phyloP scores from a whole-genome alignment of 2,113 vertebrate genomes.

The Mobula birostris region DNA sequence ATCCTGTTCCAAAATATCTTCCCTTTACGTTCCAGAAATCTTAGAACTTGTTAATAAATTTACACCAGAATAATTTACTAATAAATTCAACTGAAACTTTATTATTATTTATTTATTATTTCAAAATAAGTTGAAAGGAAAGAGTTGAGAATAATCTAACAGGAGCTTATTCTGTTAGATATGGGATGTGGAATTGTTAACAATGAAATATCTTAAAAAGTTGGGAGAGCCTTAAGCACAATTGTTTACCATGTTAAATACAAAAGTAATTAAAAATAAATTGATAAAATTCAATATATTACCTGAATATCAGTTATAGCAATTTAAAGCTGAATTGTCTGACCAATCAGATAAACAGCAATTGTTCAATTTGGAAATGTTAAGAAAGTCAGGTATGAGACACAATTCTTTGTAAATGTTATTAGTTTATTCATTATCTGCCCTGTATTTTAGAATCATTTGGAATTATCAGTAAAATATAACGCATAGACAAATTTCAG shows the following conservation, averaged over 20 bases:
- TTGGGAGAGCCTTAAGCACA: background rate
- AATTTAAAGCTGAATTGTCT: background rate
- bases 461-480: background rate
- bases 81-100: background rate
- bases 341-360: background rate
- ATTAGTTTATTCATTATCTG: background rate
- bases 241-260: background rate
- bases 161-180: background rate
- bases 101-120: background rate
- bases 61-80: background rate
- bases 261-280: background rate
- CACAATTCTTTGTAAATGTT: background rate
- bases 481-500: background rate
- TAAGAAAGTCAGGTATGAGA: background rate
- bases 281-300: background rate
- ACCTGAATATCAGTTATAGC: background rate
- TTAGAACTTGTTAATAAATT: background rate
- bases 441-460: background rate
- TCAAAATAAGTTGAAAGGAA: background rate
- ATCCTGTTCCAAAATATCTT: too few species aligned
- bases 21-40: background rate
- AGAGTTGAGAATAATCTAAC: background rate
- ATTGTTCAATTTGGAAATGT: background rate
- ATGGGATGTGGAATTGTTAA: background rate
- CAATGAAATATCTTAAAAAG: background rate